Evolutionary conservation across 2,113 vertebrate species (phyloP).

Genomic region (Monopterus albus): DNA sequence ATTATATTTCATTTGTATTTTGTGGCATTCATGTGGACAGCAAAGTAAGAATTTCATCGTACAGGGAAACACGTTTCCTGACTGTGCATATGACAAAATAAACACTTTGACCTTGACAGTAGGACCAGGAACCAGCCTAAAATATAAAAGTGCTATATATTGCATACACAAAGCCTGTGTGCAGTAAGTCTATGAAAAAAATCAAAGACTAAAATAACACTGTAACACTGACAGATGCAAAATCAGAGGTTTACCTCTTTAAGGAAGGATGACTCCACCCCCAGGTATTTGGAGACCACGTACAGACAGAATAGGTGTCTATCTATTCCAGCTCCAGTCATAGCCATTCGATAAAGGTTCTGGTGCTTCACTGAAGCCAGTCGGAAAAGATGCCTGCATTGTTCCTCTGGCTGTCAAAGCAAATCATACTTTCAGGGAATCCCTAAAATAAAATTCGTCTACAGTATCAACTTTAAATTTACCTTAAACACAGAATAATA

Average conservation of each 20-base stretch:
- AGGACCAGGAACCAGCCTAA: no score
- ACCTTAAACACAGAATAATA: not conserved
- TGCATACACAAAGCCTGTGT: not conserved
- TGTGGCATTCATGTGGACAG: no score
- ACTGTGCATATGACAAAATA: no score
- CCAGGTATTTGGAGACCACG: slow-evolving; percentile 86
- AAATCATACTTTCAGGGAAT: not conserved
- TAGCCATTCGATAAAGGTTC: slow-evolving; percentile 87
- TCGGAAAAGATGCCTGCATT: slow-evolving; percentile 78
- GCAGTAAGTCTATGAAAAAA: not conserved
- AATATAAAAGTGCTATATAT: no score
- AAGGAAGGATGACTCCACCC: slow-evolving; percentile 85
- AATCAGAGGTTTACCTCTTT: slow-evolving; percentile 72
- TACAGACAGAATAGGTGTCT: slow-evolving; percentile 90
- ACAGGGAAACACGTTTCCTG: no score
- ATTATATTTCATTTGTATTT: no score
- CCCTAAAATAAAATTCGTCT: not conserved
- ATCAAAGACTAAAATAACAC: not conserved
- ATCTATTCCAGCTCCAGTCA: slow-evolving; percentile 88
- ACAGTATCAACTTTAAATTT: not conserved
- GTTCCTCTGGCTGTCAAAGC: slow-evolving; percentile 74
- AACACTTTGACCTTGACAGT: no score
- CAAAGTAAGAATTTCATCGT: no score
- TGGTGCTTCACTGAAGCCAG: slow-evolving; percentile 86
- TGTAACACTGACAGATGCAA: not conserved